Evolutionary conservation across 1,140 invertebrate species (phyloP), one percentile per base, ranked within the genome.

Genomic region (Drosophila pseudoobscura): DNA sequence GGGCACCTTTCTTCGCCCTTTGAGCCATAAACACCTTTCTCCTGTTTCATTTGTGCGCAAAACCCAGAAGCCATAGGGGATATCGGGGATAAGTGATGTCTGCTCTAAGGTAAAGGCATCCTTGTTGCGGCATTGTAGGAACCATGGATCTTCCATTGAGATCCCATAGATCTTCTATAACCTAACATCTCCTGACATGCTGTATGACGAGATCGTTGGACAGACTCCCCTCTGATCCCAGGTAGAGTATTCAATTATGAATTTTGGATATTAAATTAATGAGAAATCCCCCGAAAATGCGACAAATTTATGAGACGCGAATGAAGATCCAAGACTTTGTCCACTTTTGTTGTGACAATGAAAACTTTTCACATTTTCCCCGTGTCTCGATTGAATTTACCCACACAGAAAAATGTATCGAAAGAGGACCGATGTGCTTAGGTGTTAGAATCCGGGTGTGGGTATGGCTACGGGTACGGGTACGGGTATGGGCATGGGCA

Each of bases 301-400:
- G 80, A 85, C 80, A 85, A 85, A 87, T 85, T 85, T 85, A 85
- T 87, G 80, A 66, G 61, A 61, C 69, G 61, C 65, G 50, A 53
- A 58, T 54, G 41, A 39, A 24, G 24, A 41, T 45, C 39, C 35
- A 43, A 8, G 43, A 51, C 55, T 39, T 8, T 9, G 49, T 55
- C 26, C 44, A 13, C 41, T 4, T 31, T 39, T 78, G 61, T 68
- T 83, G 59, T 83, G 79, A 83, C 79, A 83, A 78, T 70, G 75
- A 75, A 83, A 75, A 65, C 63, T 51, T 66, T 39, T 58, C 52
- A 58, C 35, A 53, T 72, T 60, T 51, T 59, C 49, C 59, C 43
- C 29, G 8, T 11, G 8, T 59, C 9, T 57, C 45, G 50, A 76
- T 80, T 72, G 76, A 56, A 59, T 46, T 52, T 41, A 80, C 79